These are phyloP conservation scores for Dilophus febrilis DNA, from an alignment of 2,888 invertebrate species.

Conservation along the genomic window DNA sequence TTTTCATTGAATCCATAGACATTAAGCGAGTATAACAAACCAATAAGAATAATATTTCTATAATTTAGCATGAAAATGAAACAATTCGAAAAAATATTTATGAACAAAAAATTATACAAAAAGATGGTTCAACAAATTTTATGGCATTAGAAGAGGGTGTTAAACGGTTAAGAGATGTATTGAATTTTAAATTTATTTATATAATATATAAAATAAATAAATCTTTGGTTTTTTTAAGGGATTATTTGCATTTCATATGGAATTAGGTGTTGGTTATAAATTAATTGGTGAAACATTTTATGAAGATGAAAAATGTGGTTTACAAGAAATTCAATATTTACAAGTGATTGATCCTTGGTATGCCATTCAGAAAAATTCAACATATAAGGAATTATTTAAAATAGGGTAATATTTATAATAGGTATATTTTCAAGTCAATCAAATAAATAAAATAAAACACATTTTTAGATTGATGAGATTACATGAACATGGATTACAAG, in stretches of 20 bases:
- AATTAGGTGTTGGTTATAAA: conserved; percentile 46
- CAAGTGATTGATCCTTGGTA: conserved; percentile 47
- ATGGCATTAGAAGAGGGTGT: conserved; percentile 45
- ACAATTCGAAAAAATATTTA: conserved; percentile 43
- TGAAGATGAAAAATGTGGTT: conserved; percentile 52
- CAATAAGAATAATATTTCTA: not conserved
- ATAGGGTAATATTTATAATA: conserved; percentile 40
- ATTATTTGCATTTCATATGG: conserved; percentile 50
- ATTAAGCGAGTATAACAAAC: no score
- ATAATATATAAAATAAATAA: not conserved
- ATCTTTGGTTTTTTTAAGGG: conserved; percentile 23
- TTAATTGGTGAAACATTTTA: conserved; percentile 45
- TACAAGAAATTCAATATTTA: conserved; percentile 45
- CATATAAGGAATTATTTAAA: conserved; percentile 43
- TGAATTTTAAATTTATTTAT: conserved; percentile 23
- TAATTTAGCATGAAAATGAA: conserved; percentile 43
- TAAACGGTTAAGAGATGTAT: conserved; percentile 29
- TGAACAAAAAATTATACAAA: conserved; percentile 43
- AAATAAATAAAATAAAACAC: no score
- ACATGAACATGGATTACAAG: conserved; percentile 40
- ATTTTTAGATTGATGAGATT: conserved; percentile 33
- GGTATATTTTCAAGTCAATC: no score
- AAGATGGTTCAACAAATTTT: conserved; percentile 38
- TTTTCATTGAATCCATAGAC: not conserved
- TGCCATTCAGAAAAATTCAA: conserved; percentile 42